phyloP scores from a whole-genome alignment of 2,888 invertebrate species.

The Nephrotoma guestfalica region DNA sequence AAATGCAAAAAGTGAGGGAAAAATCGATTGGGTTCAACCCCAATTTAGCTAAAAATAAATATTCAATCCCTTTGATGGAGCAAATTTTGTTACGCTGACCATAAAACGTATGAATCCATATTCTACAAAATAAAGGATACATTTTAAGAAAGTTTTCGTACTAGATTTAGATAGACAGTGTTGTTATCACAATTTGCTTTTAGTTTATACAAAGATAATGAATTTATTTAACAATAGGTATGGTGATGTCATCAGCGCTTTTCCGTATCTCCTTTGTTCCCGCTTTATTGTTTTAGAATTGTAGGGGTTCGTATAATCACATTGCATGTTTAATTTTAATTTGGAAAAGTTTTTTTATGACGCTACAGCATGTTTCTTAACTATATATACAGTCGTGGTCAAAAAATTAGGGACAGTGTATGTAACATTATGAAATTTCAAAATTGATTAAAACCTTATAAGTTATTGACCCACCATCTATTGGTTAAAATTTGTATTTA shows the following conservation, averaged over 20 bases:
- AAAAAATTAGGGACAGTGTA: no score
- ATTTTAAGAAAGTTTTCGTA: not conserved
- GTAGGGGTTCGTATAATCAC: no score
- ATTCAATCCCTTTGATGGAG: not conserved
- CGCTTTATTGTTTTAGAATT: no score
- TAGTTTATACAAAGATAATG: not conserved
- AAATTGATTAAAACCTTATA: no score
- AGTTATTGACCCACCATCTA: no score
- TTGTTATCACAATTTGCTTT: not conserved
- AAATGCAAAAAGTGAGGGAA: not conserved
- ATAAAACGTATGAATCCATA: not conserved
- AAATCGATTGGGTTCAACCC: not conserved
- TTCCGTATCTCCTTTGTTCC: no score
- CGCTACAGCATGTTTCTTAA: no score
- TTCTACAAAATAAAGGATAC: not conserved
- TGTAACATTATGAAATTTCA: no score
- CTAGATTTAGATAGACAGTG: not conserved
- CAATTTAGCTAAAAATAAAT: not conserved
- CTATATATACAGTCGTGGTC: no score
- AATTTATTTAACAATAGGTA: not conserved
- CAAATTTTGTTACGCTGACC: not conserved
- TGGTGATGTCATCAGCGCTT: not conserved
- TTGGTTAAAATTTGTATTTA: no score
- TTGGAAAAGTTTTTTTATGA: no score
- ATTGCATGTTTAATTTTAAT: no score